These are phyloP conservation scores for Sardina pilchardus DNA, from an alignment of 2,113 vertebrate species.

Conservation along the genomic window DNA sequence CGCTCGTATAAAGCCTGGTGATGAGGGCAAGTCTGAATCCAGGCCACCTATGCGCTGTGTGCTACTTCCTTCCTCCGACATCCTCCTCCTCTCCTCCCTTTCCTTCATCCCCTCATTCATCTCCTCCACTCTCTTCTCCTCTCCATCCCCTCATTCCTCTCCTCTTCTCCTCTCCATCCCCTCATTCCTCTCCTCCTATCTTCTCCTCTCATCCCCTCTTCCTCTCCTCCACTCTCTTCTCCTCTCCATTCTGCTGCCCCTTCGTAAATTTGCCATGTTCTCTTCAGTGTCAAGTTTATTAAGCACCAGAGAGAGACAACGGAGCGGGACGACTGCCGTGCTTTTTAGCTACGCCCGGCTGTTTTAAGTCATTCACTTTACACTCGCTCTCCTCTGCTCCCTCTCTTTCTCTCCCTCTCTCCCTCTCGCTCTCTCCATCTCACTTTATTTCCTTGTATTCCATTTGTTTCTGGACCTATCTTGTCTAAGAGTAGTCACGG, in stretches of 20 bases:
- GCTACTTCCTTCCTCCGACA: constrained; percentile 47
- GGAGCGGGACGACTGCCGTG: constrained; percentile 54
- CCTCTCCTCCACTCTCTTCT: constrained; percentile 34
- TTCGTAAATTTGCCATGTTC: constrained; percentile 74
- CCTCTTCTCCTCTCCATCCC: constrained; percentile 32
- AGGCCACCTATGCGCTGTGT: constrained; percentile 54
- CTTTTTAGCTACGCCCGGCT: constrained; percentile 67
- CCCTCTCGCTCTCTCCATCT: background rate
- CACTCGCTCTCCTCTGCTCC: background rate
- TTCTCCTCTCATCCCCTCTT: background rate
- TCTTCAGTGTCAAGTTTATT: constrained; percentile 81
- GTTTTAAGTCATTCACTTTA: constrained; percentile 6
- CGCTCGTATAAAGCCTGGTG: constrained; percentile 63
- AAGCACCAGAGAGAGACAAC: constrained; percentile 66
- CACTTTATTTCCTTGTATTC: background rate
- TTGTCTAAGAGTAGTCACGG: background rate
- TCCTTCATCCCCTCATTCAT: background rate
- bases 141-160: constrained; percentile 19
- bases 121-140: constrained; percentile 33
- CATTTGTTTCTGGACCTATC: background rate
- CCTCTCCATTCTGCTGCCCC: constrained; percentile 42
- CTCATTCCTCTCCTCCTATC: constrained; percentile 34
- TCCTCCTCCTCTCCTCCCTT: background rate
- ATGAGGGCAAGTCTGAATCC: constrained; percentile 57
- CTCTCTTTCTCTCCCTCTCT: background rate